Base-by-base conservation (phyloP, 2,888 invertebrate genomes). In the Didymodactylos carnosus region DNA sequence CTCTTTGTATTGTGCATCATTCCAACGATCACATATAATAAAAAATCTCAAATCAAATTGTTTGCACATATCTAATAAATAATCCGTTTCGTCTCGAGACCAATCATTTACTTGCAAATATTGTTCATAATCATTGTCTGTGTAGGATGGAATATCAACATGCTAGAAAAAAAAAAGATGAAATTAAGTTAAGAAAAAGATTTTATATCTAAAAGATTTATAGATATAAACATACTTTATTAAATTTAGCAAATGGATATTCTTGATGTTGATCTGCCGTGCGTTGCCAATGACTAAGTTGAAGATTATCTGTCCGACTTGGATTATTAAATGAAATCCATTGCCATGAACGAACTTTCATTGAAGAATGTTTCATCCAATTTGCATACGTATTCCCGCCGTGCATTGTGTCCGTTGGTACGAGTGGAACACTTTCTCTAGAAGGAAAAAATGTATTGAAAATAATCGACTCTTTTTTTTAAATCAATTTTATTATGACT, bases 301-400 rank as follows among this genome's bases (percentile, higher is more conserved):
- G 88, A 80, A 97, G 92, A 3, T 91, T 88, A 5, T 94, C 91
- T 77, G 89, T 89, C 72, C 98, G 87, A 3, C 94, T 97, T 7
- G 97, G 94, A 83, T 98, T 97, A 4, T 89, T 90, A 81, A 98
- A 99, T 1, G 92, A 89, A 80, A 91, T 91, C 97, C 95, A 98
- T 77, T 90, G 89, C 95, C 97, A 99, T 76, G 91, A 90, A 49
- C 97, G 87, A 0, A 92, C 94, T 82, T 90, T 53, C 53, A 53
- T 53, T 7, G 53, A 13, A 29, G 53, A 53, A 53, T 53, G 53
- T 16, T 53, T 53, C 16, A 53, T 53, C 53, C 53, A 53, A 29
- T 7, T 53, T 16, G 53, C 53, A 53, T 53, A 53, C 27, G 53
- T 29, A 29, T 53, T 53, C 0, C 53, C 53, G 6, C 53, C 53